Conservation (phyloP, 2,888 invertebrate species). For the Flexamia atlantica region DNA sequence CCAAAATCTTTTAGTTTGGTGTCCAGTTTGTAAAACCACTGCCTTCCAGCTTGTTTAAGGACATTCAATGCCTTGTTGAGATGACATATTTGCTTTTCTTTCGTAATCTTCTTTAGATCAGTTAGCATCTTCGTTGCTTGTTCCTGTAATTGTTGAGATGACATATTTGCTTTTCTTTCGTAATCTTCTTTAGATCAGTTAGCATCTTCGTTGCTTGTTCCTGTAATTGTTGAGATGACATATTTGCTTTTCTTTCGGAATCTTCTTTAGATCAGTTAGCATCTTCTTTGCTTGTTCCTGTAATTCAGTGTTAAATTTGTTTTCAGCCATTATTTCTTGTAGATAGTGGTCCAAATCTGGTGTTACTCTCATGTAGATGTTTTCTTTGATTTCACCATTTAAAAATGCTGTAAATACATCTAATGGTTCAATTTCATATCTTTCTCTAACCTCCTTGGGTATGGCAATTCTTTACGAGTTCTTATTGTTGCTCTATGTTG, state of each 20-base stretch:
- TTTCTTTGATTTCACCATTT: not conserved
- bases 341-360: not conserved
- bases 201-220: conserved; percentile 3
- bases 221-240: not conserved
- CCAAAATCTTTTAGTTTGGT: not conserved
- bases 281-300: not conserved
- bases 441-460: no score
- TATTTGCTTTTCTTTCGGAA: not conserved
- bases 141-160: not conserved
- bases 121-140: conserved; percentile 5
- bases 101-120: not conserved
- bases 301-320: not conserved
- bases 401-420: not conserved
- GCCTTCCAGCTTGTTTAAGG: not conserved
- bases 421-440: not conserved
- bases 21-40: not conserved
- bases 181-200: not conserved
- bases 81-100: conserved; percentile 1
- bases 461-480: not conserved
- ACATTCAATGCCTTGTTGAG: not conserved
- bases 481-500: no score
- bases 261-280: not conserved
- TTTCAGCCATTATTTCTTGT: not conserved
- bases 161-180: not conserved
- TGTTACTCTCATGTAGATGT: not conserved